Evolutionary conservation across 2,888 invertebrate species (phyloP), one percentile per base, ranked within the genome.

Genomic region (Ochropleura leucogaster): DNA sequence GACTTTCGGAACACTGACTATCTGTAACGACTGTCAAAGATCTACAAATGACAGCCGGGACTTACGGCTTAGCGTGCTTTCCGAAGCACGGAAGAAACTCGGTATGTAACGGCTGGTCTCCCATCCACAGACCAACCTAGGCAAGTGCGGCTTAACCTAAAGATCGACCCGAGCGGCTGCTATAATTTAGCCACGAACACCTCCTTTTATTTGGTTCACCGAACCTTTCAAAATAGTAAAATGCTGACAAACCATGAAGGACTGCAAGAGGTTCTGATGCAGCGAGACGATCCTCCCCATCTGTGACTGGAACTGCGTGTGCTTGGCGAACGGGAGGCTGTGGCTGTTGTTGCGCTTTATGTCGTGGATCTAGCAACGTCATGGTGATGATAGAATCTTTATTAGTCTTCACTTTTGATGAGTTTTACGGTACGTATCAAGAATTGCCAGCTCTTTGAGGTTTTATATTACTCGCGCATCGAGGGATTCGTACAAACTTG

Each of bases 301-400:
- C 86, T 94, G 94, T 72, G 95, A 88, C 79, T 94, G 96, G 79
- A 92, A 91, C 80, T 94, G 94, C 42, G 96, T 96, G 90, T 94
- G 93, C 47, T 91, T 90, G 30, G 94, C 96, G 84, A 92, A 93
- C 77, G 93, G 90, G 66, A 93, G 86, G 75, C 93, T 68, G 82
- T 88, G 62, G 85, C 84, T 72, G 90, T 89, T 90, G 89, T 94
- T 80, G 70, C 96, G 94, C 74, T 90, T 90, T 67, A 96, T 89
- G 72, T 94, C 95, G 66, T 92, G 90, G 44, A 94, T 86, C 96
- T 96, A 62, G 10, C 10, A 59, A 53, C 5, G 46, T 30, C 20
- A 18, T 20, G 8, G 44, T 44, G 44, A 44, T 59, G 16, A 59
- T 14, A 9, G 8, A 10, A 3, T 8, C 0, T 51, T 44, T 44